Percentiles rank a stretch among this genome's conserved stretches.
phyloP scores from a whole-genome alignment of 1,140 invertebrate genomes.

The Trinorchestia longiramus region DNA sequence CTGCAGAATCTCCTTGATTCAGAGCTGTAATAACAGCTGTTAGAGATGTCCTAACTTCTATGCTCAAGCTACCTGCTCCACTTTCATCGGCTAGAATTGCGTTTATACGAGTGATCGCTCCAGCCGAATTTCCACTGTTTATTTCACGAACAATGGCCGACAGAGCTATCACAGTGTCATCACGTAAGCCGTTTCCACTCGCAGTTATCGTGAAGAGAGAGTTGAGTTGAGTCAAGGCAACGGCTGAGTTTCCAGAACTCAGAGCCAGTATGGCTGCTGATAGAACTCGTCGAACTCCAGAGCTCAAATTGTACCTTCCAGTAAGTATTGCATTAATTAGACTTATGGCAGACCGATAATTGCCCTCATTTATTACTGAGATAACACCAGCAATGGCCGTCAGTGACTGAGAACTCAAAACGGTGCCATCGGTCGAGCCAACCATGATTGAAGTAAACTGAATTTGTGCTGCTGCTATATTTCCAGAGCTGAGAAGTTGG shows the following conservation, averaged over 20 bases:
- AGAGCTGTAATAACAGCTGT: neutral
- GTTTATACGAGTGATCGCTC: neutral
- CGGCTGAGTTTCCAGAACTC: neutral
- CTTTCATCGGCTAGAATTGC: neutral
- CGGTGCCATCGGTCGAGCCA: neutral
- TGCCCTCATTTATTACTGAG: neutral
- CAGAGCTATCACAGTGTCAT: neutral
- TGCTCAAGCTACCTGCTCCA: neutral
- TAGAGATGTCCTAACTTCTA: neutral
- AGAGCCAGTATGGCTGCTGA: neutral
- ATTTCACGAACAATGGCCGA: neutral
- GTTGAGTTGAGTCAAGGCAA: neutral
- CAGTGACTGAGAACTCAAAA: neutral
- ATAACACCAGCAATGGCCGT: neutral
- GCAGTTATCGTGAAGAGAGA: neutral
- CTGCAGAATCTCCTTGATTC: neutral
- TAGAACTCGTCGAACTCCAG: conserved; percentile 1
- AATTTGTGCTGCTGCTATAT: neutral
- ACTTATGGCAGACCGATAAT: neutral
- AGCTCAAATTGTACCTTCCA: neutral
- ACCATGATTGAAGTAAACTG: neutral
- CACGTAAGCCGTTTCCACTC: neutral
- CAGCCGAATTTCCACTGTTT: neutral
- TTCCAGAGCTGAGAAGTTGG: neutral
- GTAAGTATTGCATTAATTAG: neutral